Conservation (phyloP, 2,113 vertebrate species). For the Forbesichthys papilliferus region DNA sequence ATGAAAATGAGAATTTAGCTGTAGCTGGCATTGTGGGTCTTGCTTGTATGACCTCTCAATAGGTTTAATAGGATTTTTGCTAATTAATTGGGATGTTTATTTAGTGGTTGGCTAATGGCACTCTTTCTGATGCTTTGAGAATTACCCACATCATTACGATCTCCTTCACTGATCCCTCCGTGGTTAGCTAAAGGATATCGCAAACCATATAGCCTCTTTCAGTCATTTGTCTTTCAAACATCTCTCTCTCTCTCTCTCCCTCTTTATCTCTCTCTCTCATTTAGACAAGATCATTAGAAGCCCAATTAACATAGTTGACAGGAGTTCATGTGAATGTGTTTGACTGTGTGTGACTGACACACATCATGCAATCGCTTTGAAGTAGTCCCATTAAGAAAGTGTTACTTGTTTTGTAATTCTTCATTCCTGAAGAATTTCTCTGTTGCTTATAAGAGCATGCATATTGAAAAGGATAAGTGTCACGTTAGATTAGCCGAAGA, state of each 20-base stretch:
- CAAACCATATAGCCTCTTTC: not conserved
- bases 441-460: constrained; percentile 29
- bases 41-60: constrained; percentile 41
- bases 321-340: constrained; percentile 36
- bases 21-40: constrained; percentile 11
- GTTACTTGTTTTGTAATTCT: constrained; percentile 43
- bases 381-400: constrained; percentile 35
- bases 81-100: constrained; percentile 61
- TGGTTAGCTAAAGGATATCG: no score
- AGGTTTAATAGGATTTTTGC: constrained; percentile 54
- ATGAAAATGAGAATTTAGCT: no score
- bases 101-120: constrained; percentile 56
- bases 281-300: constrained; percentile 39
- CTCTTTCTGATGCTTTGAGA: constrained; percentile 29
- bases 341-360: constrained; percentile 21
- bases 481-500: constrained; percentile 40
- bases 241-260: not conserved
- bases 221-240: not conserved
- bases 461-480: constrained; percentile 51
- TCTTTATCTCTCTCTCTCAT: not conserved
- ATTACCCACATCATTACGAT: constrained; percentile 51
- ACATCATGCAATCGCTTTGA: constrained; percentile 15
- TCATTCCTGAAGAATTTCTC: constrained; percentile 37
- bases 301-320: constrained; percentile 39
- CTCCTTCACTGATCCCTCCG: not conserved